These are phyloP conservation scores for Zhuqinia jingwanae DNA, from an alignment of 2,888 invertebrate species.

Conservation along the genomic window DNA sequence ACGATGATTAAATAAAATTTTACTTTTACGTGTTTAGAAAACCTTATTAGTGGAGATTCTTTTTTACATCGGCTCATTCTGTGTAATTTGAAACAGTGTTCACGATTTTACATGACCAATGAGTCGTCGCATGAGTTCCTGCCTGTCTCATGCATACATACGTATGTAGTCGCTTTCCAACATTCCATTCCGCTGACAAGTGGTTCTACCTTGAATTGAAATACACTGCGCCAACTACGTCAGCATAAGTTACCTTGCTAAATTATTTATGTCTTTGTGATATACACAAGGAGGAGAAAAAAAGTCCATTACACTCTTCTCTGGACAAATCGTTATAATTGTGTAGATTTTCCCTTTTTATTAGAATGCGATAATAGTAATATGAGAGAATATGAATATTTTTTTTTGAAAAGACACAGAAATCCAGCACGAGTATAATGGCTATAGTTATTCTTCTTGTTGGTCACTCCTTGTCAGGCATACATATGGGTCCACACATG, in stretches of 20 bases:
- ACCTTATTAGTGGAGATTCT: neutral
- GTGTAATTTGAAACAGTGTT: constrained; percentile 47
- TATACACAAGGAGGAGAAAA: neutral
- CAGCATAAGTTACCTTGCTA: constrained; percentile 29
- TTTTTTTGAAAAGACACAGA: too few relatives aligned
- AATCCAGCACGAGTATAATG: too few relatives aligned
- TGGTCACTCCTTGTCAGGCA: neutral
- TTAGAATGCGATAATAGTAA: too few relatives aligned
- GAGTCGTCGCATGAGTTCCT: constrained; percentile 41
- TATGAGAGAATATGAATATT: too few relatives aligned
- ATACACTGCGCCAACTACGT: neutral
- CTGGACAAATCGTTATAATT: constrained; percentile 1
- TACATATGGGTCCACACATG: neutral
- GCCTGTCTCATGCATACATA: too few relatives aligned
- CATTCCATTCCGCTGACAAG: constrained; percentile 41
- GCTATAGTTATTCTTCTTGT: too few relatives aligned
- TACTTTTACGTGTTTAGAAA: neutral
- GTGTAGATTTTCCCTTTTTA: too few relatives aligned
- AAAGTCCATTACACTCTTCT: neutral
- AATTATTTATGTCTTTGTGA: neutral
- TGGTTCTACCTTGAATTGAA: neutral
- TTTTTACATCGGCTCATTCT: neutral
- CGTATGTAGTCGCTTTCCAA: neutral
- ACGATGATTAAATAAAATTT: too few relatives aligned
- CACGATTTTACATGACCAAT: constrained; percentile 55